phyloP scores from a whole-genome alignment of 2,888 invertebrate species.

The Ormyrus rosae region DNA sequence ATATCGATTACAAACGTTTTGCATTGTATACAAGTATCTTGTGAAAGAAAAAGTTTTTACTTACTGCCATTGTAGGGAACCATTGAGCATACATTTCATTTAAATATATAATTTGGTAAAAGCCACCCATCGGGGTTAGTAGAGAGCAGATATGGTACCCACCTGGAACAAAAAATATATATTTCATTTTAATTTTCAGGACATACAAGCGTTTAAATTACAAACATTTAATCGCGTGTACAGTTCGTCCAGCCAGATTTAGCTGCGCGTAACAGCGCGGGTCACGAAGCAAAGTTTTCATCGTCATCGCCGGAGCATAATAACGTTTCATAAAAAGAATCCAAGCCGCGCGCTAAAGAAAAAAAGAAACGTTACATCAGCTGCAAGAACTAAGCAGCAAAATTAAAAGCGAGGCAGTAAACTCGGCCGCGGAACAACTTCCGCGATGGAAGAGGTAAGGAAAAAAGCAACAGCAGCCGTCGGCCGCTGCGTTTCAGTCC shows the following conservation, averaged over 20 bases:
- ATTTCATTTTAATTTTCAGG: neutral
- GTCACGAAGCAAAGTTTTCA: too few relatives aligned
- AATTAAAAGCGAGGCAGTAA: conserved; percentile 21
- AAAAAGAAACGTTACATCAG: neutral
- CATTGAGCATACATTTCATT: neutral
- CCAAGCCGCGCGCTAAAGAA: neutral
- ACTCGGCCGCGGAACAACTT: neutral
- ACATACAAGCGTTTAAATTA: too few relatives aligned
- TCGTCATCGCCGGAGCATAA: too few relatives aligned
- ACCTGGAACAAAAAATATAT: conserved; percentile 44
- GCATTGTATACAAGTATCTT: neutral
- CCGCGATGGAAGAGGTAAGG: conserved; percentile 2
- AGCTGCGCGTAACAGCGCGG: too few relatives aligned
- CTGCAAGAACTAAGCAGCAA: neutral
- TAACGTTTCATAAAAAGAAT: neutral
- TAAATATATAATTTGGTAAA: neutral
- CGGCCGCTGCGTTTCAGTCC: conserved; percentile 10
- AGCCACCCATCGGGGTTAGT: too few relatives aligned
- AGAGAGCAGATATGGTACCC: conserved; percentile 8
- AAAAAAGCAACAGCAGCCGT: neutral
- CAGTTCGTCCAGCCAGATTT: too few relatives aligned
- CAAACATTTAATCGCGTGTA: too few relatives aligned
- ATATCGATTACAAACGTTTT: neutral
- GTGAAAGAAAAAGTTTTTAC: conserved; percentile 6
- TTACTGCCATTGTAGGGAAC: conserved; percentile 31